These are phyloP conservation scores for Vireo griseus DNA, from an alignment of 2,797 vertebrate genomes.

Conservation along the genomic window DNA sequence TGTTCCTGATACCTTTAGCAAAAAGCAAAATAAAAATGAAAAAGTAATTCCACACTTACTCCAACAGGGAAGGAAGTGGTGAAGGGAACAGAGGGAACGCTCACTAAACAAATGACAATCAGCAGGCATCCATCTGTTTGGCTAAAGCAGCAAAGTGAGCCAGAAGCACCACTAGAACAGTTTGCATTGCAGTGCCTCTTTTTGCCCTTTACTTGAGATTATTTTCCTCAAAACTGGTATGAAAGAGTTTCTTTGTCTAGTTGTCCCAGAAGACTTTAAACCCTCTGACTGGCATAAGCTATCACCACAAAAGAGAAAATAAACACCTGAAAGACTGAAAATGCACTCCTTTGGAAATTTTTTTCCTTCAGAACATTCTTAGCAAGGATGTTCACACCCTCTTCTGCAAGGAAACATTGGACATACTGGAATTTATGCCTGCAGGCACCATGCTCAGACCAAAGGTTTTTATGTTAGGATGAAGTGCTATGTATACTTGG, in stretches of 20 bases:
- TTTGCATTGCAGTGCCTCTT: background rate
- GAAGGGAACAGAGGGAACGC: background rate
- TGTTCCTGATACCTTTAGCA: background rate
- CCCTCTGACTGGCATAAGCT: background rate
- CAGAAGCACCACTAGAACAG: background rate
- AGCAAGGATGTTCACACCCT: background rate
- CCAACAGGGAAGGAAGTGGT: fast-evolving
- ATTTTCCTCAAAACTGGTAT: background rate
- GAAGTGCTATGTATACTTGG: background rate
- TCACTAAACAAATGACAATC: background rate
- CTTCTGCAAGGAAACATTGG: background rate
- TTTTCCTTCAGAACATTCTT: background rate
- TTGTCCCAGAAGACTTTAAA: background rate
- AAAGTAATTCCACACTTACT: background rate
- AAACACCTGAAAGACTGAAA: background rate
- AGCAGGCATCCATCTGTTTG: background rate
- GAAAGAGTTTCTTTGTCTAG: background rate
- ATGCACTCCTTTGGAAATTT: background rate
- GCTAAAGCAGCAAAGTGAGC: background rate
- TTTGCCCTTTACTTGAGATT: background rate
- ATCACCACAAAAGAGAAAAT: background rate
- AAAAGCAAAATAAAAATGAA: background rate
- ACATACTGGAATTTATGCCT: background rate
- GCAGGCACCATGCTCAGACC: background rate
- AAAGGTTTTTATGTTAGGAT: background rate